phyloP scores from a whole-genome alignment of 2,113 vertebrate genomes.

The Indicator indicator region DNA sequence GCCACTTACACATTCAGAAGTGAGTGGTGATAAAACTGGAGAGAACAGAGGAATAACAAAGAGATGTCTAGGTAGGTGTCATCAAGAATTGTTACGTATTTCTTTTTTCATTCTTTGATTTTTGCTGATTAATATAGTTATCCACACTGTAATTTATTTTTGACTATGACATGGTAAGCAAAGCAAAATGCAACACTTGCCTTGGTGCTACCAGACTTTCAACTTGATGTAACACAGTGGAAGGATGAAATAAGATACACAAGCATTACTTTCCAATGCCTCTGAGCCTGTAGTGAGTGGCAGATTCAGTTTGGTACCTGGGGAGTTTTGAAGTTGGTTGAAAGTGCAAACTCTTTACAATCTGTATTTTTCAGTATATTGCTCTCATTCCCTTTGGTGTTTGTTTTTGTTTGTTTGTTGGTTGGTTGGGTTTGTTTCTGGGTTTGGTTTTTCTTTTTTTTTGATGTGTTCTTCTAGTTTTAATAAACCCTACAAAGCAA shows the following conservation, averaged over 20 bases:
- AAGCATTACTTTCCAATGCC: not conserved
- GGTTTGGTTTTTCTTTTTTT: not conserved
- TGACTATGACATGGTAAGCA: not conserved
- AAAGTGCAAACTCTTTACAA: not conserved
- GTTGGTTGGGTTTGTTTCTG: not conserved
- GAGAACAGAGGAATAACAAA: not conserved
- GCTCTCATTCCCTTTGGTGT: not conserved
- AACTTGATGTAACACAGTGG: not conserved
- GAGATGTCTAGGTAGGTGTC: not conserved
- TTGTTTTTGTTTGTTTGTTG: not conserved
- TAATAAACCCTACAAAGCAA: not conserved
- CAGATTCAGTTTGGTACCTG: not conserved
- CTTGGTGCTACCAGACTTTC: not conserved
- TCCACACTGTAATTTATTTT: not conserved
- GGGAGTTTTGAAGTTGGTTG: not conserved
- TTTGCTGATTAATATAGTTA: not conserved
- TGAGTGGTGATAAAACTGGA: not conserved
- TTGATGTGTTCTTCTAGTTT: not conserved
- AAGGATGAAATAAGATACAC: not conserved
- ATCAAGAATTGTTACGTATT: not conserved
- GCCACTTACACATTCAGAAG: accelerated
- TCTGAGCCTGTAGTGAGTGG: not conserved
- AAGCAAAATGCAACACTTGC: not conserved
- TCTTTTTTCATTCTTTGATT: not conserved
- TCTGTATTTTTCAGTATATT: not conserved